Evolutionary conservation across 2,888 invertebrate species (phyloP), one percentile per base, ranked within the genome.

Genomic region (Calephelis perditalis): DNA sequence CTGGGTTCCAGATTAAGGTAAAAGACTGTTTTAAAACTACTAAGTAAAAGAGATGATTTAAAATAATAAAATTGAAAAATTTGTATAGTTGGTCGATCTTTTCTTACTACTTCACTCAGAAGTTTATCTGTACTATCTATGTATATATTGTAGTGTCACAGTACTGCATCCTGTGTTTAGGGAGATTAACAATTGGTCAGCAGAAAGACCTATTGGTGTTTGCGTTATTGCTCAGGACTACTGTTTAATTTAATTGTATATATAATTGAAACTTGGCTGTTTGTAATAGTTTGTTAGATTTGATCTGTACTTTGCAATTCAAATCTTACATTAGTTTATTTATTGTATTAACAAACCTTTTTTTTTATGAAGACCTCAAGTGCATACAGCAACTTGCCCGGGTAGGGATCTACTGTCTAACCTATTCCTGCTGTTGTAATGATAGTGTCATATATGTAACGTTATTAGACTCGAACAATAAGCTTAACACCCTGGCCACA

Each of bases 1-100:
- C 88, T 88, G 88, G 87, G 88, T 85, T 88, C 88, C 81, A 84
- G 88, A 82, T 72, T 88, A 76, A 83, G 88, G 88, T 87, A 82
- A 76, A 68, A 43, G 46, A 45, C 5, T 40, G 15, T 36, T 36
- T 37, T 49, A 26, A 10, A 26, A n/a, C 12, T 43, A 44, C 26
- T 56, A 40, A 40, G n/a, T 12, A 43, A 43, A 56, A 12, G 11
- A 43, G 37, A 40, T 40, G 40, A 40, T 40, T 40, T 40, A 4
- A 43, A 11, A 26, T n/a, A 15, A 10, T 5, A 43, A 55, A 37
- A 7, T 15, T 56, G 7, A 12, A 56, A 7, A 37, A 10, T 56
- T 56, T n/a, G 15, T 43, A 12, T n/a, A 15, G 5, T 8, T 40
- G 40, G 3, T 40, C 40, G 49, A 7, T 35, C 9, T 49, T 10